Conservation (phyloP, 2,888 invertebrate genomes). For the Eueremaeus valkanovi region DNA sequence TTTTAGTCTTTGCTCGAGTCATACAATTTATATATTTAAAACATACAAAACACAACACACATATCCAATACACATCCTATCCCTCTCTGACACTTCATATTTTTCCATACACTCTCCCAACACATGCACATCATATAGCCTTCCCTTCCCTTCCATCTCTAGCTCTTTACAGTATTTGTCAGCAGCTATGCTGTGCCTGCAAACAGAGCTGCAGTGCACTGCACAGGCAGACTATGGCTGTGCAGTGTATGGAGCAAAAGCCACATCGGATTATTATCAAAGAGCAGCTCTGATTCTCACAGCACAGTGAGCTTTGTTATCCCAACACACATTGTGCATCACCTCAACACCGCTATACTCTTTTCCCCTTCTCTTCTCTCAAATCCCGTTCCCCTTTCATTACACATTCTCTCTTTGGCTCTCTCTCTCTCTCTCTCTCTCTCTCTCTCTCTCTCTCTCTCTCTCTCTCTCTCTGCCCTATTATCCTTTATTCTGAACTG, state of each 20-base stretch:
- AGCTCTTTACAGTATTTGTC: neutral
- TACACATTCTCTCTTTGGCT: too few species aligned
- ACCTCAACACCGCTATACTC: slow-evolving; percentile 22
- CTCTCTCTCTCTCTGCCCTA: too few species aligned
- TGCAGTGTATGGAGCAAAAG: neutral
- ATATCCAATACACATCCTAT: neutral
- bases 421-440: too few species aligned
- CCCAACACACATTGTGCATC: slow-evolving; percentile 4
- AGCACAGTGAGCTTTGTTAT: neutral
- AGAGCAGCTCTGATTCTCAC: neutral
- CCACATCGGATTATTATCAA: slow-evolving; percentile 29
- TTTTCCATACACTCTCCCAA: neutral
- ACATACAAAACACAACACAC: neutral
- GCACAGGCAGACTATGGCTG: neutral
- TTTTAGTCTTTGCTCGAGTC: neutral
- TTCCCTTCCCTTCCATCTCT: neutral
- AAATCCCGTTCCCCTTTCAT: slow-evolving; percentile 12
- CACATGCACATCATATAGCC: neutral
- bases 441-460: too few species aligned
- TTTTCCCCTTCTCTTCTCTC: neutral
- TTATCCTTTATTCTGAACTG: too few species aligned
- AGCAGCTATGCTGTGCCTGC: neutral
- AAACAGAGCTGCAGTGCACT: neutral
- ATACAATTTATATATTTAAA: slow-evolving; percentile 1
- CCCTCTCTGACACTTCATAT: neutral